phyloP scores from a whole-genome alignment of 2,797 vertebrate genomes.

The Myoxocephalus aenaeus region DNA sequence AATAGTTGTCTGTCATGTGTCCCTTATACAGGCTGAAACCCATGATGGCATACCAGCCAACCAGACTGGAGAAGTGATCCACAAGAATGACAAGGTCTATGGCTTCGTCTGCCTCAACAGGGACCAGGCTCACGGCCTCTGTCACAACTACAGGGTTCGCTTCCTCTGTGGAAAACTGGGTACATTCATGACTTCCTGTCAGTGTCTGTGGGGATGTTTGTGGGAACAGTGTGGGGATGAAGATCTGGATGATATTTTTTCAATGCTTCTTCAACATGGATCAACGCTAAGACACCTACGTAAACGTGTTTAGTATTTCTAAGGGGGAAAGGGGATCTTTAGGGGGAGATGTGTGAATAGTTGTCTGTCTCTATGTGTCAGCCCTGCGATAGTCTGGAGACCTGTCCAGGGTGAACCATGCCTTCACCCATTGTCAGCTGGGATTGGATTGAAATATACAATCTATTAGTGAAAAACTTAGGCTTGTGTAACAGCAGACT shows the following conservation, averaged over 20 bases:
- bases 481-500: not conserved
- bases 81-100: slow-evolving; percentile 89
- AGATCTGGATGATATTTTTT: not conserved
- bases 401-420: not conserved
- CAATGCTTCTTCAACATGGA: not conserved
- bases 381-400: not conserved
- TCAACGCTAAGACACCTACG: not conserved
- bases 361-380: not conserved
- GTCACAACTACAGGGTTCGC: slow-evolving; percentile 91
- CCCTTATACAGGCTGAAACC: slow-evolving; percentile 84
- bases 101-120: slow-evolving; percentile 91
- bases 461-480: not conserved
- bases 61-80: slow-evolving; percentile 89
- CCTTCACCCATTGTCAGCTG: not conserved
- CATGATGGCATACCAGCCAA: slow-evolving; percentile 83
- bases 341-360: not conserved
- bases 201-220: not conserved
- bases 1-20: not conserved
- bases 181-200: slow-evolving; percentile 66
- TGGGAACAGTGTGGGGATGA: not conserved
- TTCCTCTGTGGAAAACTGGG: slow-evolving; percentile 95
- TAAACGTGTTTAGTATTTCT: not conserved
- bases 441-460: not conserved
- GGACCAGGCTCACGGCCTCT: slow-evolving; percentile 86
- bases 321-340: not conserved